phyloP scores from a whole-genome alignment of 2,113 vertebrate species.

The Xiphias gladius region DNA sequence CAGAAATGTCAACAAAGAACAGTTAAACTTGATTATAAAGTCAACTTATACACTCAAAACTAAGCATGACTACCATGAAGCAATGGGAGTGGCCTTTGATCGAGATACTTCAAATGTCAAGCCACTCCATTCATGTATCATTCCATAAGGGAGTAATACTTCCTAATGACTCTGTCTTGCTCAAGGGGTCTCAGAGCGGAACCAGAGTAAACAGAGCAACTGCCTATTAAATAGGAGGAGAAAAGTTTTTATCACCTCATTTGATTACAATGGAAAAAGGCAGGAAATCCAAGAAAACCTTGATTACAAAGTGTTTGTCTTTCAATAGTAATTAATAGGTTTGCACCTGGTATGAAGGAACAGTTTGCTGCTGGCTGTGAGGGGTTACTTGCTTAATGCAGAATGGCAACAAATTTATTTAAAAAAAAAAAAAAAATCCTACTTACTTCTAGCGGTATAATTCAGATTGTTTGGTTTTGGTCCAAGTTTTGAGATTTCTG shows the following conservation, averaged over 20 bases:
- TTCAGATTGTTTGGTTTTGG: conserved; percentile 4
- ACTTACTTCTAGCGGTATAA: not conserved
- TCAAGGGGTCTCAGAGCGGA: not conserved
- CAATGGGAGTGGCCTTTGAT: conserved; percentile 32
- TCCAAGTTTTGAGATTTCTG: not conserved
- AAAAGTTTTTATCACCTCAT: conserved; percentile 25
- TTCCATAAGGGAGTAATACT: conserved; percentile 27
- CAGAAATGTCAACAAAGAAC: not conserved
- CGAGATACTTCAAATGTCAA: conserved; percentile 39
- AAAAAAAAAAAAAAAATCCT: conserved; percentile 6
- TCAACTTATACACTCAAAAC: not conserved
- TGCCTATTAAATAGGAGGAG: conserved; percentile 29
- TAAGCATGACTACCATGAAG: conserved; percentile 12
- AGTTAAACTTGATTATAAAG: not conserved
- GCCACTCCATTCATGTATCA: conserved; percentile 34
- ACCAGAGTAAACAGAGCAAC: conserved; percentile 46
- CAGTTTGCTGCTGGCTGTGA: not conserved
- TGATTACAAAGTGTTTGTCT: conserved; percentile 39
- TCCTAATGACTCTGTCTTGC: conserved; percentile 40
- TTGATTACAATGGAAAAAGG: conserved; percentile 35
- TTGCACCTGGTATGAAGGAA: not conserved
- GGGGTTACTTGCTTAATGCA: not conserved
- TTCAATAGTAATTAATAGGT: conserved; percentile 24
- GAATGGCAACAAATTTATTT: not conserved
- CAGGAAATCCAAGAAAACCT: conserved; percentile 46